Evolutionary conservation across 2,888 invertebrate species (phyloP).

Genomic region (Cerastis leucographa): DNA sequence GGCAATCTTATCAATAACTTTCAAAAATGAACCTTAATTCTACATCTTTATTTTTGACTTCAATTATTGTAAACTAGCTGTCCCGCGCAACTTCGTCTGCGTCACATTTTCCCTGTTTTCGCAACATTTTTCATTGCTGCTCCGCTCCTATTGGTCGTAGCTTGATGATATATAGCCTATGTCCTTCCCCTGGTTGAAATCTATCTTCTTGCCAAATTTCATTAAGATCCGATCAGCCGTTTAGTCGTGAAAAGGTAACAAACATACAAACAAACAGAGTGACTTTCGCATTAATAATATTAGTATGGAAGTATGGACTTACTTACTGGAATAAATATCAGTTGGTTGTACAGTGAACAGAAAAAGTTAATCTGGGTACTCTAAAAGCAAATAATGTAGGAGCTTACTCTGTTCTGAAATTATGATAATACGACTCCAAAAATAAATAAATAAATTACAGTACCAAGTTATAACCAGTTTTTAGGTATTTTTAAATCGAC

Average conservation of each 20-base stretch:
- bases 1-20: background rate
- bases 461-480: background rate
- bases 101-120: too few species aligned
- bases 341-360: constrained; percentile 16
- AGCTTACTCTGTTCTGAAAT: background rate
- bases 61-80: background rate
- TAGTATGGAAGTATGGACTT: too few species aligned
- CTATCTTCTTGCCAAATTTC: too few species aligned
- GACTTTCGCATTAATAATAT: too few species aligned
- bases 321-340: constrained; percentile 42
- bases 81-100: too few species aligned
- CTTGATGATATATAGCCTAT: too few species aligned
- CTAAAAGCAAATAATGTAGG: background rate
- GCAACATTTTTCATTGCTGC: too few species aligned
- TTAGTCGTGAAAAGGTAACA: too few species aligned
- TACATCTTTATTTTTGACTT: background rate
- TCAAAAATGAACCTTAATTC: constrained; percentile 18
- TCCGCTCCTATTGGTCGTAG: too few species aligned
- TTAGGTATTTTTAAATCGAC: background rate
- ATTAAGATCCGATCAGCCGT: too few species aligned
- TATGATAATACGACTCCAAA: background rate
- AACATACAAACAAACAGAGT: too few species aligned
- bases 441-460: background rate
- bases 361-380: background rate
- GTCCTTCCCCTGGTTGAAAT: too few species aligned